phyloP scores from a whole-genome alignment of 2,113 vertebrate species.

The Hystrix brachyura region DNA sequence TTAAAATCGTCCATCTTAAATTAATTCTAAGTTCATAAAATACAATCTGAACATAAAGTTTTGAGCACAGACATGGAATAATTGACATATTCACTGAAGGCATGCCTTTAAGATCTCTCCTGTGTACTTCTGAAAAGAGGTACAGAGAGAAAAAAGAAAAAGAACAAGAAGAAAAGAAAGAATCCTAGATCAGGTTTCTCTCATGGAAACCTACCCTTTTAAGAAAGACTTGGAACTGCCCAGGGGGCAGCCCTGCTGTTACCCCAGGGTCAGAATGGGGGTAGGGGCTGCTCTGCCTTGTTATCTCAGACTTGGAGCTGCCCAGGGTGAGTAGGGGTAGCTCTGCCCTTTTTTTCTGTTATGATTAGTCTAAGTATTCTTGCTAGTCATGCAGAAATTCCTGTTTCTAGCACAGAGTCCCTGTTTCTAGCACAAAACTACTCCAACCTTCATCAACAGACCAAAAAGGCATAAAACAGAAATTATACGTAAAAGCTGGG shows the following conservation, averaged over 20 bases:
- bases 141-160: not conserved
- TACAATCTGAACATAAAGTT: too few species aligned
- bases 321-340: not conserved
- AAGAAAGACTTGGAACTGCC: not conserved
- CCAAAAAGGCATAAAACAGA: not conserved
- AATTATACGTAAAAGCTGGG: not conserved
- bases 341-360: not conserved
- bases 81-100: not conserved
- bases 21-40: too few species aligned
- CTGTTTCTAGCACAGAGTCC: not conserved
- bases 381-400: not conserved
- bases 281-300: not conserved
- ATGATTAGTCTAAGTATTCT: not conserved
- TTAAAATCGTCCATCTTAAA: not conserved
- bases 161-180: not conserved
- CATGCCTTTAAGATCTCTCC: not conserved
- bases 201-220: not conserved
- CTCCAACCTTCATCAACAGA: not conserved
- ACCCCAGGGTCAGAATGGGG: not conserved
- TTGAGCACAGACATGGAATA: not conserved
- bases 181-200: not conserved
- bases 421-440: not conserved
- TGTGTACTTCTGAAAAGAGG: not conserved
- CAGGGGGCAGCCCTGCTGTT: not conserved
- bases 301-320: not conserved